Percentiles rank a stretch among this genome's conserved stretches.
Evolutionary conservation across 2,888 invertebrate species (phyloP).

Genomic region (Desoria tigrina): DNA sequence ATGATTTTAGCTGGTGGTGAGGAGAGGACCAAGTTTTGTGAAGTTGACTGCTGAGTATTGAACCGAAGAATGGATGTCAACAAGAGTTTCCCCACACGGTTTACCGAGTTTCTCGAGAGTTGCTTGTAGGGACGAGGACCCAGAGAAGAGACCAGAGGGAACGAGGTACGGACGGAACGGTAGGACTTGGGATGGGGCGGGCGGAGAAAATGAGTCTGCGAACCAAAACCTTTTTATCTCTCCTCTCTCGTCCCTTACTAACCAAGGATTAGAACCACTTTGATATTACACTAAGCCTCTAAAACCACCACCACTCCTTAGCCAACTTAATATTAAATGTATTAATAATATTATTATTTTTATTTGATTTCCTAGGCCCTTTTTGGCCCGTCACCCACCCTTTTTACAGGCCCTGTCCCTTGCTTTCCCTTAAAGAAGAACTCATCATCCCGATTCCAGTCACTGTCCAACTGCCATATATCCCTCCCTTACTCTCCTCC

Average conservation of each 20-base stretch:
- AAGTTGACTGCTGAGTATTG: constrained; percentile 34
- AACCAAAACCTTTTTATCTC: constrained; percentile 4
- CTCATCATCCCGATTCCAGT: too few species aligned
- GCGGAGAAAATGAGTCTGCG: constrained; percentile 16
- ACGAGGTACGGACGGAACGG: not conserved
- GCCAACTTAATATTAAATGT: too few species aligned
- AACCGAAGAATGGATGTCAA: constrained; percentile 45
- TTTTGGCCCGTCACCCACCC: too few species aligned
- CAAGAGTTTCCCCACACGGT: constrained; percentile 17
- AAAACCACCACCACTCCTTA: too few species aligned
- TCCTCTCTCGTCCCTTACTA: constrained; percentile 13
- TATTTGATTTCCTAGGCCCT: too few species aligned
- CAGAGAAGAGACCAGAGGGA: not conserved
- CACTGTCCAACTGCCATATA: too few species aligned
- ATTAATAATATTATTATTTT: too few species aligned
- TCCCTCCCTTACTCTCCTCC: constrained; percentile 8
- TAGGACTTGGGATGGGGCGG: constrained; percentile 6
- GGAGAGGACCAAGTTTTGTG: not conserved
- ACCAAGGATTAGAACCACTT: not conserved
- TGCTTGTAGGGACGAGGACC: not conserved
- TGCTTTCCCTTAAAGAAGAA: too few species aligned
- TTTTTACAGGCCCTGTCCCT: too few species aligned
- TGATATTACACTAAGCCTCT: too few species aligned
- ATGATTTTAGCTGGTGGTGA: not conserved
- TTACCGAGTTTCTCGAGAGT: too few species aligned